These are phyloP conservation scores for Bradypus variegatus DNA, from an alignment of 2,797 vertebrate genomes.

Conservation along the genomic window DNA sequence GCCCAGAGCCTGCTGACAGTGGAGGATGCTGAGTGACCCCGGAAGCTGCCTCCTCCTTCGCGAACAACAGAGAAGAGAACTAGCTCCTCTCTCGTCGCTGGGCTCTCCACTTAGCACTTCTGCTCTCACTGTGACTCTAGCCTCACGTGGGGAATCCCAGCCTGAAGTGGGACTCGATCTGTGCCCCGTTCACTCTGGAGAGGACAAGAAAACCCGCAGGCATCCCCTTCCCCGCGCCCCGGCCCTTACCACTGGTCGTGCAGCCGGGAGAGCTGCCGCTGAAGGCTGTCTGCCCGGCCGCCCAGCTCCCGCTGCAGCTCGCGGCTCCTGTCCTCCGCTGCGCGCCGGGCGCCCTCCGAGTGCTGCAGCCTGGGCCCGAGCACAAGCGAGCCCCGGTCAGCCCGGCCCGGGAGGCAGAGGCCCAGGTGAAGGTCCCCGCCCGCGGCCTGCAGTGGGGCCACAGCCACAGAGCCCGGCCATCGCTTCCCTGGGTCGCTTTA, in stretches of 20 bases:
- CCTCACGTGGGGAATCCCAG: not conserved
- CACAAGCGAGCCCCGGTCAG: not conserved
- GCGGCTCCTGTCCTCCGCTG: constrained; percentile 80
- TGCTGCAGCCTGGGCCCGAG: constrained; percentile 77
- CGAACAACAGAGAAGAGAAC: too few species aligned
- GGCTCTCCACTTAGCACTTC: not conserved
- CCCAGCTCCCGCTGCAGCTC: constrained; percentile 83
- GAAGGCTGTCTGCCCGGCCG: constrained; percentile 75
- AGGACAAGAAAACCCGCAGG: not conserved
- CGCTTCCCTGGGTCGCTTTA: not conserved
- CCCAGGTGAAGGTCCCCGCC: too few species aligned
- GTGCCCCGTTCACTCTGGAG: not conserved
- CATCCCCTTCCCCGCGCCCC: not conserved
- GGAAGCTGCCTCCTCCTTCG: too few species aligned
- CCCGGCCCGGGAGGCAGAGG: too few species aligned
- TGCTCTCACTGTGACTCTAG: not conserved
- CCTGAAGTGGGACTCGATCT: not conserved
- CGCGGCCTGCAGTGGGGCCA: too few species aligned
- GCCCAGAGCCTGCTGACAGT: not conserved
- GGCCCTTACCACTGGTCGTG: constrained; percentile 81
- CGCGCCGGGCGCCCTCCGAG: constrained; percentile 78
- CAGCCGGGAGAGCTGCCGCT: constrained; percentile 84
- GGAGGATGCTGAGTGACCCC: not conserved
- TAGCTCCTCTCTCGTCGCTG: too few species aligned
- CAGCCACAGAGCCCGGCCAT: too few species aligned